These are phyloP conservation scores for Jordanella pulchra DNA, from an alignment of 2,797 vertebrate species.

Conservation along the genomic window DNA sequence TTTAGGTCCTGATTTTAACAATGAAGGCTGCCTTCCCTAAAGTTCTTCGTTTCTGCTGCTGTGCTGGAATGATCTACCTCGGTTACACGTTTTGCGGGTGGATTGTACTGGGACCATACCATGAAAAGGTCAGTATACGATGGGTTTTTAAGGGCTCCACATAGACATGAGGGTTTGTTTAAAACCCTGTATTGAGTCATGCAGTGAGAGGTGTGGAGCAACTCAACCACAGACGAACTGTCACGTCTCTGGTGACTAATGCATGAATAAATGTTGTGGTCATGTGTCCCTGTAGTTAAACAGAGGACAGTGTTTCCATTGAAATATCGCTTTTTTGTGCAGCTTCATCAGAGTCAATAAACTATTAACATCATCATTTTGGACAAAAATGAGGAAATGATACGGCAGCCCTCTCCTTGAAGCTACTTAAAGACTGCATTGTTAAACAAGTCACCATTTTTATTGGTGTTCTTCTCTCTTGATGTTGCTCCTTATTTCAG, in stretches of 20 bases:
- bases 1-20: constrained; percentile 93
- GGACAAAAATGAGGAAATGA: neutral
- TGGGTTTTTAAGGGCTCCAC: neutral
- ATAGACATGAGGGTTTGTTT: neutral
- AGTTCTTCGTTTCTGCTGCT: constrained; percentile 95
- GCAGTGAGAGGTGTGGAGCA: neutral
- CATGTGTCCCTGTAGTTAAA: neutral
- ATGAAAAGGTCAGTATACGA: constrained; percentile 86
- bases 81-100: constrained; percentile 99
- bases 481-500: neutral
- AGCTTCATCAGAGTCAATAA: neutral
- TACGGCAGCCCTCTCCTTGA: neutral
- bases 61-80: constrained; percentile 97
- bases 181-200: neutral
- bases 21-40: constrained; percentile 95
- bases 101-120: constrained; percentile 96
- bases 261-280: constrained; percentile 19
- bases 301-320: neutral
- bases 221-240: constrained; percentile 17
- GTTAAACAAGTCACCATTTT: neutral
- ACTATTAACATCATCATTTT: neutral
- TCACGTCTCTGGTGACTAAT: neutral
- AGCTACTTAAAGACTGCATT: neutral
- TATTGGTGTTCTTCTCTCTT: neutral
- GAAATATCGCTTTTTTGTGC: neutral